Evolutionary conservation across 2,797 vertebrate species (phyloP).

Genomic region (Chromobotia macracanthus): DNA sequence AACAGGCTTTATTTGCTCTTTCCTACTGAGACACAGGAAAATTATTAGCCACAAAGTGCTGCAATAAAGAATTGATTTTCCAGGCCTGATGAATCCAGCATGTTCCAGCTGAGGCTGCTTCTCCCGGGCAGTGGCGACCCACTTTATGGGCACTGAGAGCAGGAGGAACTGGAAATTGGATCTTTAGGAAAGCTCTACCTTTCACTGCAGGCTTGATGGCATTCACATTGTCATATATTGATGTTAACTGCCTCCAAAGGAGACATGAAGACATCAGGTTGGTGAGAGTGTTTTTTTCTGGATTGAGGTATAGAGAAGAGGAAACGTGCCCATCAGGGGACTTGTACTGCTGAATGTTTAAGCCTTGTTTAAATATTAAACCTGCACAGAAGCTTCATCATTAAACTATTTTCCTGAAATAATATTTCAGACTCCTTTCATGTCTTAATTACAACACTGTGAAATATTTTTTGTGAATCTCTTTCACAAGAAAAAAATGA

Average conservation of each 20-base stretch:
- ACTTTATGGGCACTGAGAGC: slow-evolving; percentile 59
- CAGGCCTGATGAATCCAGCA: slow-evolving; percentile 73
- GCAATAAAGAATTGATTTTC: slow-evolving; percentile 74
- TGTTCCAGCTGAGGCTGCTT: slow-evolving; percentile 72
- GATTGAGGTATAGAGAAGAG: slow-evolving; percentile 29
- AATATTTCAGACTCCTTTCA: slow-evolving; percentile 31
- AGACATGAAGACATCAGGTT: slow-evolving; percentile 61
- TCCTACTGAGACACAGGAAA: slow-evolving; percentile 69
- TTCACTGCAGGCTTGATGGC: slow-evolving; percentile 67
- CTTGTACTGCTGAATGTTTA: slow-evolving; percentile 30
- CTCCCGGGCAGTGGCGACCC: slow-evolving; percentile 60
- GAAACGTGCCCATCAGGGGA: slow-evolving; percentile 10
- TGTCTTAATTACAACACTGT: slow-evolving; percentile 37
- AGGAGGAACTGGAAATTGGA: slow-evolving; percentile 67
- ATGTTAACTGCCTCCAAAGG: slow-evolving; percentile 64
- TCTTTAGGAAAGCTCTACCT: slow-evolving; percentile 63
- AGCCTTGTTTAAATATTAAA: slow-evolving; percentile 62
- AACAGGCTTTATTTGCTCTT: slow-evolving; percentile 73
- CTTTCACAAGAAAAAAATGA: slow-evolving; percentile 28
- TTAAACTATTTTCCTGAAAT: slow-evolving; percentile 23
- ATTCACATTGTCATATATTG: slow-evolving; percentile 67
- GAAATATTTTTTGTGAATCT: background rate
- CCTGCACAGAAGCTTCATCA: slow-evolving; percentile 24
- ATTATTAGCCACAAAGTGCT: slow-evolving; percentile 74
- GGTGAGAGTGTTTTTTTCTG: slow-evolving; percentile 52